Evolutionary conservation across 2,113 vertebrate genomes (phyloP).

Genomic region (Pimephales promelas): DNA sequence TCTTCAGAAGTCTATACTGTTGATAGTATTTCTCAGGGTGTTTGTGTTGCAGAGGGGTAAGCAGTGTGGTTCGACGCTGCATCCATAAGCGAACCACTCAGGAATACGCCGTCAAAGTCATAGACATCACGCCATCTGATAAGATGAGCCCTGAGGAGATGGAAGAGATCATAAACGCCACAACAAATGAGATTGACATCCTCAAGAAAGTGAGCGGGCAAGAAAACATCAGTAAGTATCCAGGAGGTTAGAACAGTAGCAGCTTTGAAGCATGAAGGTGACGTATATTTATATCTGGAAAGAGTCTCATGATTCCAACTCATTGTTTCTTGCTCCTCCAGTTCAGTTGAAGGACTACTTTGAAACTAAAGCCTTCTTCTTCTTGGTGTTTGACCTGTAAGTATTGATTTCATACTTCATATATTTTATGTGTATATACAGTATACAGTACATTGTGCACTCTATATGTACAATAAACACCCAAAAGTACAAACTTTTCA

Average conservation of each 20-base stretch:
- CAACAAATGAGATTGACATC: constrained; percentile 92
- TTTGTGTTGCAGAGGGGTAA: constrained; percentile 84
- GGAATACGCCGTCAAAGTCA: constrained; percentile 95
- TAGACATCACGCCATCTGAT: constrained; percentile 91
- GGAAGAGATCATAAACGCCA: constrained; percentile 86
- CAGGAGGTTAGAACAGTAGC: background rate
- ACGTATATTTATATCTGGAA: no score
- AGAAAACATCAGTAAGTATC: constrained; percentile 89
- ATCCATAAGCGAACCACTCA: constrained; percentile 82
- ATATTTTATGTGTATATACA: no score
- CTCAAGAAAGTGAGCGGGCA: constrained; percentile 88
- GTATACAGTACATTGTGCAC: no score
- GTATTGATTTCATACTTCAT: constrained; percentile 51
- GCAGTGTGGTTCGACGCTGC: constrained; percentile 93
- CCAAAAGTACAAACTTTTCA: no score
- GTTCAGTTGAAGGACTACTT: constrained; percentile 96
- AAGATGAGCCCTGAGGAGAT: constrained; percentile 83
- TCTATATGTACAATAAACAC: no score
- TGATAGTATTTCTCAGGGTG: background rate
- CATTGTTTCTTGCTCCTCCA: constrained; percentile 69
- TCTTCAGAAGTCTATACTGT: background rate
- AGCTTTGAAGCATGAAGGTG: background rate
- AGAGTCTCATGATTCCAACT: background rate
- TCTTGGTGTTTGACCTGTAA: constrained; percentile 97
- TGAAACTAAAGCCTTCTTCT: constrained; percentile 93